Percentiles rank a stretch among this genome's conserved stretches.
Conservation (phyloP, 2,797 vertebrate species). For the Natrix natrix region DNA sequence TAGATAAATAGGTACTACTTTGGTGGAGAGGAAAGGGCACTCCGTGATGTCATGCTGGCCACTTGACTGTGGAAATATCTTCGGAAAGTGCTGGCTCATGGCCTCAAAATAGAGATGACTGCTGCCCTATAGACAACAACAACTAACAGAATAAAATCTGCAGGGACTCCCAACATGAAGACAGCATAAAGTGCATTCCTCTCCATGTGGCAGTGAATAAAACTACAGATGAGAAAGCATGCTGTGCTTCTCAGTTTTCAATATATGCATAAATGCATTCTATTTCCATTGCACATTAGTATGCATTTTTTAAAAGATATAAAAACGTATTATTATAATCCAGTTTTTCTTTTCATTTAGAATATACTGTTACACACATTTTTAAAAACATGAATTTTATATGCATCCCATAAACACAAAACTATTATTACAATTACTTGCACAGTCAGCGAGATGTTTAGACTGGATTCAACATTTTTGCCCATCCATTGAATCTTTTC, state of each 20-base stretch:
- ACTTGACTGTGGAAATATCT: neutral
- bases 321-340: neutral
- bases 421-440: neutral
- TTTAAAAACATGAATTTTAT: neutral
- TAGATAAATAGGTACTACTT: neutral
- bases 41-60: neutral
- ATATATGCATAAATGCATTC: neutral
- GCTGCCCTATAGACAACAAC: neutral
- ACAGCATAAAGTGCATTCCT: neutral
- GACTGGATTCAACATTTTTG: neutral
- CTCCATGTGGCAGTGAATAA: neutral
- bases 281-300: neutral
- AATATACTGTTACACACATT: neutral
- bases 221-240: neutral
- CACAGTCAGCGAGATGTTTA: neutral
- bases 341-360: neutral
- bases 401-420: neutral
- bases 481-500: neutral
- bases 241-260: neutral
- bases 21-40: neutral
- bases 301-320: neutral
- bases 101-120: neutral
- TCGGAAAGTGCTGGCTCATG: neutral
- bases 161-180: neutral
- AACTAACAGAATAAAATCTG: neutral